Evolutionary conservation across 2,888 invertebrate species (phyloP).

Genomic region (Eupsilia transversa): DNA sequence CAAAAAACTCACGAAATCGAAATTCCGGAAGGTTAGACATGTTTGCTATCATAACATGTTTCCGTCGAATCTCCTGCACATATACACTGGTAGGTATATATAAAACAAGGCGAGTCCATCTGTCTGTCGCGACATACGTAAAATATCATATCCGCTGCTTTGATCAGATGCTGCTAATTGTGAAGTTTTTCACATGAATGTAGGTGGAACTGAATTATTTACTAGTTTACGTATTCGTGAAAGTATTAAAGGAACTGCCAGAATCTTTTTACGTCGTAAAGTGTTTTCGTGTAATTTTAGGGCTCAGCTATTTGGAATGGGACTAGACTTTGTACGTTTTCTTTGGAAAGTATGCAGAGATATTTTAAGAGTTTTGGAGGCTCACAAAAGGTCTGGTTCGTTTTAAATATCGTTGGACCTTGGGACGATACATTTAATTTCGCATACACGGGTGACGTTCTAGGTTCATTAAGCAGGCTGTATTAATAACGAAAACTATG

Average conservation of each 20-base stretch:
- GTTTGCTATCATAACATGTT: slow-evolving; percentile 49
- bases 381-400: background rate
- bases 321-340: slow-evolving; percentile 16
- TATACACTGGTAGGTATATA: slow-evolving; percentile 39
- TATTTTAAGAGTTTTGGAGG: slow-evolving; percentile 13
- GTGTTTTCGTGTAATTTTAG: slow-evolving; percentile 25
- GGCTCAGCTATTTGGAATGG: slow-evolving; percentile 12
- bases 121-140: slow-evolving; percentile 57
- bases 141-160: slow-evolving; percentile 69
- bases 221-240: slow-evolving; percentile 50
- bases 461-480: background rate
- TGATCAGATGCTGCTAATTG: slow-evolving; percentile 64
- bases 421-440: background rate
- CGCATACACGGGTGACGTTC: background rate
- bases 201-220: slow-evolving; percentile 58
- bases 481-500: background rate
- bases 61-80: slow-evolving; percentile 32
- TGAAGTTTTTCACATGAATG: slow-evolving; percentile 51
- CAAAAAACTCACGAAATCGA: slow-evolving; percentile 15
- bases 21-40: slow-evolving; percentile 39
- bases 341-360: slow-evolving; percentile 5
- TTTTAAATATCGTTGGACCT: background rate
- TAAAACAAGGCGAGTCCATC: slow-evolving; percentile 51
- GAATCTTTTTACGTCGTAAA: slow-evolving; percentile 39
- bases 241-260: slow-evolving; percentile 55